Evolutionary conservation across 2,113 vertebrate species (phyloP).

Genomic region (Oceanodroma tethys): DNA sequence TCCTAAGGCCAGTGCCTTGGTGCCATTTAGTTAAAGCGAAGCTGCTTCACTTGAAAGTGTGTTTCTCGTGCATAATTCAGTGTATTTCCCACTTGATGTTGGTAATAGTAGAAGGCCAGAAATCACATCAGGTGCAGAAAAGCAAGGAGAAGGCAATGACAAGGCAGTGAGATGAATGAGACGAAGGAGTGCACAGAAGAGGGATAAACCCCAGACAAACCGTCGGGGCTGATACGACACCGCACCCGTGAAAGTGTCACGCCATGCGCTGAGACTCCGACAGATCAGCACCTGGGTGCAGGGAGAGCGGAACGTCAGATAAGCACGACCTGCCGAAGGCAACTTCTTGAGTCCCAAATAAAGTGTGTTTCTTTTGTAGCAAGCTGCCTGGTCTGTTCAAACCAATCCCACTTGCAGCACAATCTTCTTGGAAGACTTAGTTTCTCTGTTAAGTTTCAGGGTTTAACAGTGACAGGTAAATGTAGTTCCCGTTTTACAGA

Average conservation of each 20-base stretch:
- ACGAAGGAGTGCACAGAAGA: neutral
- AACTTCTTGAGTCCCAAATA: neutral
- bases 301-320: fast-evolving
- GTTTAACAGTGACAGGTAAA: neutral
- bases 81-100: neutral
- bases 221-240: fast-evolving
- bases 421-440: neutral
- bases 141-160: neutral
- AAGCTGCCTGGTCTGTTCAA: neutral
- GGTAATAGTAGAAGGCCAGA: neutral
- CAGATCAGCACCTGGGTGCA: neutral
- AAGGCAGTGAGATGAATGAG: neutral
- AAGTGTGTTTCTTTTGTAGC: neutral
- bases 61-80: neutral
- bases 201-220: neutral
- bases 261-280: fast-evolving
- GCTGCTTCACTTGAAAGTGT: neutral
- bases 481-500: neutral
- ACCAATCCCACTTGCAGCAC: neutral
- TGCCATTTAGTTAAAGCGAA: neutral
- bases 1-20: neutral
- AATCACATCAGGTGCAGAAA: neutral
- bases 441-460: neutral
- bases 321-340: neutral
- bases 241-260: neutral